Percentiles rank a stretch among this genome's conserved stretches.
These are phyloP conservation scores for Eonycteris spelaea DNA, from an alignment of 2,113 vertebrate species.

Conservation along the genomic window DNA sequence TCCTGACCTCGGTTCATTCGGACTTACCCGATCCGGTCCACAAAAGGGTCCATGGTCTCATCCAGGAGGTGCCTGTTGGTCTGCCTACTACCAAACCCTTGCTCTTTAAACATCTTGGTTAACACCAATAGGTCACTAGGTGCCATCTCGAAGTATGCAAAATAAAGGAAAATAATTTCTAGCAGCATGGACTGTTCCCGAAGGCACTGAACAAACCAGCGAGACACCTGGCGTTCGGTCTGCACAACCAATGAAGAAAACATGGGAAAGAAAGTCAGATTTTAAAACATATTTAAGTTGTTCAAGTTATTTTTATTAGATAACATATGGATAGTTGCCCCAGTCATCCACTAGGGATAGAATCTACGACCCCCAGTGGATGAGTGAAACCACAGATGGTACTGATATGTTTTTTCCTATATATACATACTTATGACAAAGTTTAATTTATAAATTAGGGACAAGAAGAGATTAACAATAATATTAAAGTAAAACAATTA, in stretches of 20 bases:
- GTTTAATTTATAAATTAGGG: not conserved
- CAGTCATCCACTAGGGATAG: too few relatives aligned
- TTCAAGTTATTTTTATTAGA: not conserved
- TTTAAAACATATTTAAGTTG: not conserved
- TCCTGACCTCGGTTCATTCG: not conserved
- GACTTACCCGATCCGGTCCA: slow-evolving; percentile 94
- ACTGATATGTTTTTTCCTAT: not conserved
- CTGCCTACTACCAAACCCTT: slow-evolving; percentile 95
- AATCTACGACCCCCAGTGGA: not conserved
- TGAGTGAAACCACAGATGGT: not conserved
- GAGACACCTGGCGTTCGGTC: slow-evolving; percentile 95
- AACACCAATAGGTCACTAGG: slow-evolving; percentile 89
- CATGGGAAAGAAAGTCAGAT: not conserved
- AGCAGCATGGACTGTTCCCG: slow-evolving; percentile 95
- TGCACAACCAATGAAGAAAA: slow-evolving; percentile 69
- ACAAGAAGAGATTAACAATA: not conserved
- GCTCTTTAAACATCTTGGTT: slow-evolving; percentile 94
- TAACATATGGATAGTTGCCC: not conserved
- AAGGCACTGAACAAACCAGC: slow-evolving; percentile 97
- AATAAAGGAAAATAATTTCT: slow-evolving; percentile 97
- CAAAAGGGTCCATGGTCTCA: slow-evolving; percentile 93
- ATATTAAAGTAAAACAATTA: not conserved
- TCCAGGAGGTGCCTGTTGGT: slow-evolving; percentile 96
- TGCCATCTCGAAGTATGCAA: slow-evolving; percentile 97
- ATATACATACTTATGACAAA: not conserved